Conservation (phyloP, 2,888 invertebrate species). For the Folsomia manolachei region DNA sequence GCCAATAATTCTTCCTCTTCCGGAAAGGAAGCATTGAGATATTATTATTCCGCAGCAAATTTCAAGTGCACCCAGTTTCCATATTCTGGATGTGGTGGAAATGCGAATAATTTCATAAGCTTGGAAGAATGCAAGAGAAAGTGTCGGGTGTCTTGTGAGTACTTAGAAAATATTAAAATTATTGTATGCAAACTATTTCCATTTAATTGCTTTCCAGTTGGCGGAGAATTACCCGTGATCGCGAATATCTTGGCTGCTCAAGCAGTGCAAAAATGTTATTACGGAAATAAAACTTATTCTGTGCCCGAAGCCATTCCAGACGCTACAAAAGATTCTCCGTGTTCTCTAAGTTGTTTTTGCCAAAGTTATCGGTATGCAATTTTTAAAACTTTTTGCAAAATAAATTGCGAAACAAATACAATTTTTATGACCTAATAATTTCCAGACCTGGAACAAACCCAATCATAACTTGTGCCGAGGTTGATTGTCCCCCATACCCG, state of each 20-base stretch:
- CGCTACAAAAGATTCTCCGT: conserved; percentile 28
- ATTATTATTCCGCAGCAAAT: conserved; percentile 37
- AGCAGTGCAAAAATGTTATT: conserved; percentile 30
- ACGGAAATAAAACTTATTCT: conserved; percentile 30
- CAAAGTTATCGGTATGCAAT: conserved; percentile 1
- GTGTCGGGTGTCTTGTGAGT: conserved; percentile 38
- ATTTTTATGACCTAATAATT: conserved; percentile 7
- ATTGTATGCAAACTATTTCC: not conserved
- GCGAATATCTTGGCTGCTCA: conserved; percentile 27
- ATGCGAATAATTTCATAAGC: conserved; percentile 40
- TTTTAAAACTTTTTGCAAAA: not conserved
- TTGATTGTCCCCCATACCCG: conserved; percentile 37
- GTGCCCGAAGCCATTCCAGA: conserved; percentile 28
- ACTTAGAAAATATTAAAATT: too few relatives aligned
- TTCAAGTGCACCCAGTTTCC: conserved; percentile 44
- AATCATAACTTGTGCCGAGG: conserved; percentile 30
- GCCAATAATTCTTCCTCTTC: not conserved
- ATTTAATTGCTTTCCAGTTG: conserved; percentile 16
- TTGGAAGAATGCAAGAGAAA: conserved; percentile 34
- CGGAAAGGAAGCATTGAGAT: conserved; percentile 26
- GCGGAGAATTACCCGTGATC: conserved; percentile 20
- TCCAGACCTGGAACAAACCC: conserved; percentile 18
- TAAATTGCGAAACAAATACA: not conserved
- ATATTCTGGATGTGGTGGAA: conserved; percentile 42
- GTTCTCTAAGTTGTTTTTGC: conserved; percentile 38